Evolutionary conservation across 2,113 vertebrate genomes (phyloP), one percentile per base, ranked within the genome.

Genomic region (Petroica traversi): DNA sequence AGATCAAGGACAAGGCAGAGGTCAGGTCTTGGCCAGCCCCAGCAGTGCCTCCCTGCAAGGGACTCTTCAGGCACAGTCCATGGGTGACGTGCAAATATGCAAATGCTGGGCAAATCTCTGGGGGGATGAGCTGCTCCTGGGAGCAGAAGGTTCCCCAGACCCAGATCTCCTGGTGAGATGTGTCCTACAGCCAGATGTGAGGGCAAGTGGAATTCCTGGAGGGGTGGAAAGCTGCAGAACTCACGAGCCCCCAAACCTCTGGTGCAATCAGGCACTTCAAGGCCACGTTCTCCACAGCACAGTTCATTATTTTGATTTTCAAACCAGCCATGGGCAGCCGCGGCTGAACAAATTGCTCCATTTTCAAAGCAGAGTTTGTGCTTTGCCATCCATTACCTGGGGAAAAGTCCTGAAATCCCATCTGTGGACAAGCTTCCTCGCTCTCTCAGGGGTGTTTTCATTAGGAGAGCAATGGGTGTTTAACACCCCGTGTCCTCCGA

Each of bases 21-120:
- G 34, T 1, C 36, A 15, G 36, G 31, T 34, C 81, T 3, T 5
- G 23, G 9, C 4, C 59, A 16, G 31, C 5, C 38, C 81, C 59
- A 38, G 18, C 62, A 0, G 19, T 8, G 8, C 16, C 19, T 20
- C 45, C 11, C 8, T 16, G 28, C 12, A 2, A 0, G 24, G 38
- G 48, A 20, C 22, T 16, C 51, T 7, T 2, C 36, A 28, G 61
- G 55, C 26, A 23, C 8, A 5, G 14, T 5, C 71, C 33, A 1
- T 0, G 40, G 49, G 40, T 14, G 40, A 15, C 0, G 14, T 1
- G 51, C 11, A 5, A 12, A 2, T 0, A 26, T 8, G n/a, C 24
- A 18, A 0, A 36, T 48, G 28, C 69, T 61, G 51, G 72, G 52
- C 20, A 43, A 14, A 40, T 10, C 40, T 11, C 10, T 14, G 14